Conservation (phyloP, 35 echinoderm and acorn worm species). For the Acanthaster planci region DNA sequence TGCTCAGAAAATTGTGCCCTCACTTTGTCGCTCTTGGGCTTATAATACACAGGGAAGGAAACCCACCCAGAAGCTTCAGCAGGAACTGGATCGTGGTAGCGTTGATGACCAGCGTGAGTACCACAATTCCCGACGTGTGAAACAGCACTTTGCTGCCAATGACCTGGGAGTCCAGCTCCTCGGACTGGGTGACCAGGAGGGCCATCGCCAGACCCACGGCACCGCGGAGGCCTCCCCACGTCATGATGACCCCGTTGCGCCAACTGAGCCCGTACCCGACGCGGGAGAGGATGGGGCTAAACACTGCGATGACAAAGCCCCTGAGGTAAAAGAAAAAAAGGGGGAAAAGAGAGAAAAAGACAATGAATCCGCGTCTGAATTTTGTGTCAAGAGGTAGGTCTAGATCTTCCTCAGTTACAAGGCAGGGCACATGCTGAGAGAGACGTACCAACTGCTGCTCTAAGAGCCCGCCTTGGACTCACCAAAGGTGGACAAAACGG, state of each 20-base stretch:
- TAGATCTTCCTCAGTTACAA: too few species aligned
- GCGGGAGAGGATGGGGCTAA: conserved; percentile 84
- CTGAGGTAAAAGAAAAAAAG: conserved; percentile 35
- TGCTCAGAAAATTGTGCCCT: too few species aligned
- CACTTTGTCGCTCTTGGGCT: too few species aligned
- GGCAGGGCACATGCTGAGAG: too few species aligned
- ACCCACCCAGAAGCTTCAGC: conserved; percentile 70
- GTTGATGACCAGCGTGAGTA: conserved; percentile 84
- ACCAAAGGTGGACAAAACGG: too few species aligned
- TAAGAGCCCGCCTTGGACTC: too few species aligned
- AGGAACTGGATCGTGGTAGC: conserved; percentile 90
- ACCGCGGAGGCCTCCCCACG: conserved; percentile 92
- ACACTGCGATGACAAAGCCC: conserved; percentile 74
- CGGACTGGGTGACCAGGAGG: conserved; percentile 64
- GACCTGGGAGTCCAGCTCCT: conserved; percentile 34
- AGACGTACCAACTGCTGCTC: too few species aligned
- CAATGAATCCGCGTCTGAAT: too few species aligned
- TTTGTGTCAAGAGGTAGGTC: too few species aligned
- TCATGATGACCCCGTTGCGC: conserved; percentile 95
- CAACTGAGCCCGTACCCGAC: conserved; percentile 93
- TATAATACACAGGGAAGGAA: not conserved
- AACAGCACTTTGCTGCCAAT: conserved; percentile 92
- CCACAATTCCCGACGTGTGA: conserved; percentile 93
- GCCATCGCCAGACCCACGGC: conserved; percentile 93
- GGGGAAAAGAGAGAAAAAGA: too few species aligned